These are phyloP conservation scores for Peromyscus leucopus DNA, from an alignment of 2,113 vertebrate species.

Conservation along the genomic window DNA sequence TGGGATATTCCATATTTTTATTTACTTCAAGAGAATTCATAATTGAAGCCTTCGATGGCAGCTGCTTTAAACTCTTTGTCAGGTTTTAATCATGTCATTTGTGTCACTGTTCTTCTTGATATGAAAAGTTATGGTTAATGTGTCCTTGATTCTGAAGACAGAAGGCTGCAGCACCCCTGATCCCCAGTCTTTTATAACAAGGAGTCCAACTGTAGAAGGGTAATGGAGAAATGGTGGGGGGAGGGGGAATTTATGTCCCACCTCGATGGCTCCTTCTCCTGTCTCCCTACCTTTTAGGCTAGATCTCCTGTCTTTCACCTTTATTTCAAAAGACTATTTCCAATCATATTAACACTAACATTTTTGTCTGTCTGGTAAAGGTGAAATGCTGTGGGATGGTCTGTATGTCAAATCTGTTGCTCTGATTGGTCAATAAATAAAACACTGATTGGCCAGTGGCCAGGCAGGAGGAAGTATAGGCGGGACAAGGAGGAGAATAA, in stretches of 20 bases:
- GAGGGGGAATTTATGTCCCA: too few relatives aligned
- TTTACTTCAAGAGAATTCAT: background rate
- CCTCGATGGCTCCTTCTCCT: background rate
- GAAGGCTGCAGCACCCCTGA: background rate
- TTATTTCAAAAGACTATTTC: background rate
- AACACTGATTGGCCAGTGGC: too few relatives aligned
- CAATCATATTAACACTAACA: background rate
- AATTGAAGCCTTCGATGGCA: background rate
- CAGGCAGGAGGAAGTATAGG: too few relatives aligned
- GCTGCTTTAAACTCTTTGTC: slow-evolving; percentile 5
- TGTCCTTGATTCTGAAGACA: background rate
- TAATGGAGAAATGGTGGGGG: background rate
- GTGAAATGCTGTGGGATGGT: too few relatives aligned
- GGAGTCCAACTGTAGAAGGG: background rate
- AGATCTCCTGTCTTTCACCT: slow-evolving; percentile 34
- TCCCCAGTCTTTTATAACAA: background rate
- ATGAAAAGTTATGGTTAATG: background rate
- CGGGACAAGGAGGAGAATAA: too few relatives aligned
- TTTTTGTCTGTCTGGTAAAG: background rate
- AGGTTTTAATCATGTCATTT: background rate
- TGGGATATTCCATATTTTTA: background rate
- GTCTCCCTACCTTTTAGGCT: background rate
- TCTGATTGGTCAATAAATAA: too few relatives aligned
- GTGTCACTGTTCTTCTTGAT: background rate
- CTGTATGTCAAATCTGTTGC: too few relatives aligned